Base-by-base conservation (phyloP, 2,113 vertebrate genomes). In the Lutjanus erythropterus region DNA sequence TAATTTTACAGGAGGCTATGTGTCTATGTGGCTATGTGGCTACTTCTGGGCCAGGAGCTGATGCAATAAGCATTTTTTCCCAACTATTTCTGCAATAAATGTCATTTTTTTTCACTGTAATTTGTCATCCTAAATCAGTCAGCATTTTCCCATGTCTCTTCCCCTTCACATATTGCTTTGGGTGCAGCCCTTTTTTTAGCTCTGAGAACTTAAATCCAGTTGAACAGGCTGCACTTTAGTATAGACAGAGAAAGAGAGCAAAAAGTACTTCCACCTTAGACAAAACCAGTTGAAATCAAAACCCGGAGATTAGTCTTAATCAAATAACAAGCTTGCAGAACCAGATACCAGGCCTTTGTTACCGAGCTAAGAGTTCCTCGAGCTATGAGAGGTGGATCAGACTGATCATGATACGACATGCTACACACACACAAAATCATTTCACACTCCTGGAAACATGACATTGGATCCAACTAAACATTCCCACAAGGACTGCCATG, bases 401-500 rank as follows among this genome's bases (percentile, higher is more conserved):
- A 70, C 78, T 29, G 71, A 90, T 90, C 87, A 79, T 87, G 92
- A 91, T 68, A 84, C 50, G n/a, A 90, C 87, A 92, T 86, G 87
- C 80, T 81, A 85, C 47, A 16, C 15, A 77, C 64, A 83, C 73
- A 84, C 66, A 74, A 72, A 81, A 75, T 79, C 19, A 87, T 87
- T 88, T 84, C 81, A 76, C 81, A 76, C 75, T 84, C 60, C 67
- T 80, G 46, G 55, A 81, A 78, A 90, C 79, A 65, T 77, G 77
- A 78, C 56, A 88, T 82, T 73, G 69, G 77, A 84, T 88, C 75
- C 44, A 72, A 59, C 78, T 72, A 70, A 93, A 88, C 61, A 86
- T 95, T 94, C 93, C 92, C 93, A 94, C 91, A 91, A 88, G 88
- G 67, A 66, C 81, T 70, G 67, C 77, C 87, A 69, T 84, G 67